phyloP scores from a whole-genome alignment of 1,140 invertebrate species.

The Psix sp. region DNA sequence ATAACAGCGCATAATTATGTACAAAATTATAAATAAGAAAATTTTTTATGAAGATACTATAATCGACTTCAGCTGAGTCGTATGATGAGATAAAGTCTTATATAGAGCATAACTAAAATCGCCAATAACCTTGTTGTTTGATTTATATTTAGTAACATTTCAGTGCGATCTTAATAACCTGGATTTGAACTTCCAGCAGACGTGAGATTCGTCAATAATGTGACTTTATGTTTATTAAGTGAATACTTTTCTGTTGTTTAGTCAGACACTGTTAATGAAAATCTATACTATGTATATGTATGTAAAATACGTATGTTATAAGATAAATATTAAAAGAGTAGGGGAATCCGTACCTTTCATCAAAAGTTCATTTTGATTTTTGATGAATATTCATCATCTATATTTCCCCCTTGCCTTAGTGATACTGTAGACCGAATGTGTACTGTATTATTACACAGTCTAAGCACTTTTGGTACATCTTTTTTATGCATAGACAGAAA shows the following conservation, averaged over 20 bases:
- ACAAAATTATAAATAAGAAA: too few relatives aligned
- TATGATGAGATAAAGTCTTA: constrained; percentile 7
- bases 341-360: constrained; percentile 11
- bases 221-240: not conserved
- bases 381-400: constrained; percentile 42
- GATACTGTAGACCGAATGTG: constrained; percentile 8
- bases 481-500: not conserved
- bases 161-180: too few relatives aligned
- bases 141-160: too few relatives aligned
- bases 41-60: constrained; percentile 1
- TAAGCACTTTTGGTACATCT: constrained; percentile 17
- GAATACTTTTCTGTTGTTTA: too few relatives aligned
- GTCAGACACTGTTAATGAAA: too few relatives aligned
- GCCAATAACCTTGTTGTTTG: constrained; percentile 7
- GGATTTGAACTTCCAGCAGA: too few relatives aligned
- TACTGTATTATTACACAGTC: constrained; percentile 11
- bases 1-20: too few relatives aligned
- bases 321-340: constrained; percentile 11
- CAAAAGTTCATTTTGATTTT: constrained; percentile 30
- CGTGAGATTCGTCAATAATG: not conserved
- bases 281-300: too few relatives aligned
- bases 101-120: constrained; percentile 11
- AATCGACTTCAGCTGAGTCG: constrained; percentile 8
- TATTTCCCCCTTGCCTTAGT: constrained; percentile 20
- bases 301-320: not conserved